Percentiles rank a stretch among this genome's conserved stretches.
Evolutionary conservation across 1,140 invertebrate species (phyloP).

Genomic region (Zaprionus ornatus): DNA sequence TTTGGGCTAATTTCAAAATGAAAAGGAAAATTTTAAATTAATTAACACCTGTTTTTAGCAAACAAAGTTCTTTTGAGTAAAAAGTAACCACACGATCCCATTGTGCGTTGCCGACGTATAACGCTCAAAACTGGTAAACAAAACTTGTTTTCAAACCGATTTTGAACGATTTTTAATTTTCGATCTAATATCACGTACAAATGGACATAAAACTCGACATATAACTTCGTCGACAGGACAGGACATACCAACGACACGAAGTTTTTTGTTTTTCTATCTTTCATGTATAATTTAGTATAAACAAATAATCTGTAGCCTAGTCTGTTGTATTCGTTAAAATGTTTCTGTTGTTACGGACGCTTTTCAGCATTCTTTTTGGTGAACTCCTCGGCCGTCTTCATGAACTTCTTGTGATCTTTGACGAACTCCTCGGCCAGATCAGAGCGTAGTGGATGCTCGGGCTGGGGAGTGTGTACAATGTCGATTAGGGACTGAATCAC

Average conservation of each 20-base stretch:
- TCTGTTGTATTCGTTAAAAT: constrained; percentile 29
- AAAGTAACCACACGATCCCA: no score
- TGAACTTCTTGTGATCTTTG: constrained; percentile 98
- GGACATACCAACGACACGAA: not conserved
- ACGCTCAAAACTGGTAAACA: no score
- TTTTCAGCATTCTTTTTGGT: constrained; percentile 99
- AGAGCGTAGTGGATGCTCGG: constrained; percentile 97
- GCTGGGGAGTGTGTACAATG: constrained; percentile 98
- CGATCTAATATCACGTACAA: no score
- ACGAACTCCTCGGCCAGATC: constrained; percentile 98
- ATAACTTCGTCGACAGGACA: no score
- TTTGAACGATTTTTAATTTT: no score
- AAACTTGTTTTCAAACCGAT: no score
- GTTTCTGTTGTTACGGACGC: constrained; percentile 90
- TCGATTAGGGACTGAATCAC: constrained; percentile 98
- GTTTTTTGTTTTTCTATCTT: not conserved
- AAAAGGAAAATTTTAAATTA: no score
- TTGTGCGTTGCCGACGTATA: no score
- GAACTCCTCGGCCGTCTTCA: constrained; percentile 99
- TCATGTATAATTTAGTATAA: constrained; percentile 47
- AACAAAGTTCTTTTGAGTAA: no score
- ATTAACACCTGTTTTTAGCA: no score
- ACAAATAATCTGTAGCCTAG: constrained; percentile 13
- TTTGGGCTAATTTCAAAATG: no score
- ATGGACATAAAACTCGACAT: no score